Evolutionary conservation across 2,888 invertebrate species (phyloP).

Genomic region (Diabrotica balteata): DNA sequence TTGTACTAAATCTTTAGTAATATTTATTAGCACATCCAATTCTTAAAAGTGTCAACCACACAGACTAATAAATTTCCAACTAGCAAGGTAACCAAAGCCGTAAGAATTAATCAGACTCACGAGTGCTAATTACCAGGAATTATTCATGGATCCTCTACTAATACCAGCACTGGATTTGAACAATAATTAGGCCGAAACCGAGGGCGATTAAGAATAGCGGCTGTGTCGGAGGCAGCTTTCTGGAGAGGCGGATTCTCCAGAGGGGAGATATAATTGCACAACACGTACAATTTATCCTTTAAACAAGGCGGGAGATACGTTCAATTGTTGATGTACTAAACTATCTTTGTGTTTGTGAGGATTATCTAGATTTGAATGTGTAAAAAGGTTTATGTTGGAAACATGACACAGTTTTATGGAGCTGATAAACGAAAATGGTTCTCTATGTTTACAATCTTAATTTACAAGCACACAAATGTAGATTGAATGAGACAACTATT

Average conservation of each 20-base stretch:
- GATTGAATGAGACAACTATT: too few relatives aligned
- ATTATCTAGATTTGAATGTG: too few relatives aligned
- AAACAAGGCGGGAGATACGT: constrained; percentile 2
- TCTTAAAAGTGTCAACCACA: constrained; percentile 23
- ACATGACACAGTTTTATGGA: too few relatives aligned
- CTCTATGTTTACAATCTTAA: too few relatives aligned
- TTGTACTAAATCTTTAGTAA: too few relatives aligned
- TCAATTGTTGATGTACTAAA: constrained; percentile 14
- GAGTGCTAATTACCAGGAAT: constrained; percentile 45
- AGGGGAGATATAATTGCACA: constrained; percentile 33
- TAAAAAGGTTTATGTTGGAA: too few relatives aligned
- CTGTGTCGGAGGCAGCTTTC: constrained; percentile 20
- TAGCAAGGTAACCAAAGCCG: constrained; percentile 33
- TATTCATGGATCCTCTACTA: constrained; percentile 47
- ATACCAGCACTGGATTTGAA: constrained; percentile 45
- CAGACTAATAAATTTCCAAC: constrained; percentile 35
- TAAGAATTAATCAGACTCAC: constrained; percentile 46
- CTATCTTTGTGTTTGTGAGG: constrained; percentile 1
- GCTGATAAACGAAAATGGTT: too few relatives aligned
- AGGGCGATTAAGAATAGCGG: constrained; percentile 47
- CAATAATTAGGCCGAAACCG: constrained; percentile 49
- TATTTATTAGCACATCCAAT: constrained; percentile 8
- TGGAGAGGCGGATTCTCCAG: constrained; percentile 26
- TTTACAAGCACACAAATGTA: too few relatives aligned
- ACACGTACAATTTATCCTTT: constrained; percentile 22